Percentiles rank a stretch among this genome's conserved stretches.
These are phyloP conservation scores for Magallana angulata DNA, from an alignment of 1,140 invertebrate species.

Conservation along the genomic window DNA sequence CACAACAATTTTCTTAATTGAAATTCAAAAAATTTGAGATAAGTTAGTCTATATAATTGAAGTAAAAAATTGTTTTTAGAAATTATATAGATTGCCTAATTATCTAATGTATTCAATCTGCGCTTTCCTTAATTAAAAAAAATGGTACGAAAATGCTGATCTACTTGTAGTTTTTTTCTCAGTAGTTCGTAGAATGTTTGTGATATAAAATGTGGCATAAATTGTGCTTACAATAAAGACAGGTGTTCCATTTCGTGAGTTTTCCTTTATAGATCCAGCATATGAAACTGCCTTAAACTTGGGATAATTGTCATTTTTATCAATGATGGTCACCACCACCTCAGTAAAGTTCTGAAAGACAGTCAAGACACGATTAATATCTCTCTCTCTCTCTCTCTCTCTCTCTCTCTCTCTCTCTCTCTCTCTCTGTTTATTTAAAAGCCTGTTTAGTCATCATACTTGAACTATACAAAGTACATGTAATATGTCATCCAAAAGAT, in stretches of 20 bases:
- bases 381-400: background rate
- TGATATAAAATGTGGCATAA: background rate
- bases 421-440: no score
- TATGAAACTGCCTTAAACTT: slow-evolving; percentile 45
- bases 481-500: background rate
- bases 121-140: no score
- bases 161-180: no score
- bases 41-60: no score
- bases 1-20: no score
- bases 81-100: no score
- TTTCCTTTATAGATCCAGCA: slow-evolving; percentile 55
- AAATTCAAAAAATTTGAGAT: no score
- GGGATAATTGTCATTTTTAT: slow-evolving; percentile 65
- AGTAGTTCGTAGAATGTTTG: background rate
- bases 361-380: background rate
- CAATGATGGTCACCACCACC: slow-evolving; percentile 55
- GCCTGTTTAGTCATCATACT: background rate
- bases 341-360: slow-evolving; percentile 58
- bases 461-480: no score
- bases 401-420: background rate
- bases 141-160: no score
- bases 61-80: no score
- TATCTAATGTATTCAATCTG: no score
- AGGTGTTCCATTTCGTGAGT: slow-evolving; percentile 47
- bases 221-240: slow-evolving; percentile 58